Base-by-base conservation (phyloP, 2,113 vertebrate species). In the Eublepharis macularius region DNA sequence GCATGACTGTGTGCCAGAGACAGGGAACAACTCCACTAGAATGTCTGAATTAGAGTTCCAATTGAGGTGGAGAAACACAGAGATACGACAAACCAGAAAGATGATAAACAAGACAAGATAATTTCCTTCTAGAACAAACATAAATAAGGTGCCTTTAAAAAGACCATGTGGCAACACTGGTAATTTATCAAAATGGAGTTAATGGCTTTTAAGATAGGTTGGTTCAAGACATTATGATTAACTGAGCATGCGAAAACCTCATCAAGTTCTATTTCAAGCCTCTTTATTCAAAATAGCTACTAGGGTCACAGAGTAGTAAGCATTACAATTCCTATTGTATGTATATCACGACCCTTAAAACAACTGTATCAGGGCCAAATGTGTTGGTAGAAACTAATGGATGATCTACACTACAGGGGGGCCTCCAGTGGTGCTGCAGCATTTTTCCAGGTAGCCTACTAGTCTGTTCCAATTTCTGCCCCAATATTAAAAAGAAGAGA, bases 61-160 rank as follows among this genome's bases (percentile, higher is more conserved):
- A 21, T 4, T 45, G 24, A n/a, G 32, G 76, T 19, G 16, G 51
- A 80, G 29, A n/a, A 29, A 8, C 21, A 69, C 34, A 47, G 9
- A n/a, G 34, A 54, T 54, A 57, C 12, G 39, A 21, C 17, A 76
- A 76, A 54, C 51, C 75, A 36, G 36, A 60, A 60, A 54, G 34
- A 19, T 36, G 26, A 36, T 26, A 36, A 29, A 26, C 29, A 41
- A 45, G 57, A 60, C 57, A 73, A 78, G 43, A 2, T 29, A 24
- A 80, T 47, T 63, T 70, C 21, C 32, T 66, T 19, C 77, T 39
- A 45, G 2, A 54, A 14, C 3, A 7, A 43, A 49, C 51, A 19
- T 47, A 69, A 79, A 79, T 77, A 85, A 84, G 72, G 36, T 73
- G 51, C 21, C 32, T 72, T 70, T 63, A 5, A 70, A 72, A 84